Evolutionary conservation across 2,888 invertebrate genomes (phyloP), one percentile per base, ranked within the genome.

Genomic region (Aphelenchoides bicaudatus): DNA sequence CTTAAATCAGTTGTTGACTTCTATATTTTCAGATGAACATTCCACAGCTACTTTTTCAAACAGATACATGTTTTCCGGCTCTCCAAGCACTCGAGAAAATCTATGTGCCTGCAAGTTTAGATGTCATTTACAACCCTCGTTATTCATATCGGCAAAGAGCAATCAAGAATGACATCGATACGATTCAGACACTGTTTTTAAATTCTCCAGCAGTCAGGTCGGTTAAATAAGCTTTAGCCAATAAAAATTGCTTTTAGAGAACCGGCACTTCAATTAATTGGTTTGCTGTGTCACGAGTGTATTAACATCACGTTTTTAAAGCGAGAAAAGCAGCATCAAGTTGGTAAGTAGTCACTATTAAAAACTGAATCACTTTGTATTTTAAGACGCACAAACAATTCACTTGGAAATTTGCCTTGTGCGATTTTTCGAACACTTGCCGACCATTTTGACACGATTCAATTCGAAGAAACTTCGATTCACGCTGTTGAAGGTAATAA

Each of bases 241-340:
- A 13, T 34, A 16, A 16, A 13, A 34, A 34, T 34, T 16, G 34
- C 13, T 13, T 49, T 49, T 28, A 51, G 52, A 51, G 52, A 51
- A 10, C 38, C 52, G 2, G 16, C 39, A 16, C 19, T 51, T n/a
- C 38, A 27, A 6, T 13, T 51, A 8, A 10, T 51, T 23, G 25
- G 21, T 38, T 37, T 21, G 10, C 16, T 51, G 52, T 31, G 31
- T 2, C 52, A 51, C 37, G 52, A 51, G 4, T 51, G 25, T 19
- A 43, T 43, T 43, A 21, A 43, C 43, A 6, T 43, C 23, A 19
- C 16, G 21, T 43, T 43, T n/a, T n/a, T 43, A n/a, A 19, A 25
- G 16, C 8, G 10, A 25, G n/a, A n/a, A 19, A 25, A 25, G 10
- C 43, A 43, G 23, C n/a, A 21, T 43, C 43, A 25, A 43, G 43